Evolutionary conservation across 2,888 invertebrate species (phyloP).

Genomic region (Parascotia fuliginaria): DNA sequence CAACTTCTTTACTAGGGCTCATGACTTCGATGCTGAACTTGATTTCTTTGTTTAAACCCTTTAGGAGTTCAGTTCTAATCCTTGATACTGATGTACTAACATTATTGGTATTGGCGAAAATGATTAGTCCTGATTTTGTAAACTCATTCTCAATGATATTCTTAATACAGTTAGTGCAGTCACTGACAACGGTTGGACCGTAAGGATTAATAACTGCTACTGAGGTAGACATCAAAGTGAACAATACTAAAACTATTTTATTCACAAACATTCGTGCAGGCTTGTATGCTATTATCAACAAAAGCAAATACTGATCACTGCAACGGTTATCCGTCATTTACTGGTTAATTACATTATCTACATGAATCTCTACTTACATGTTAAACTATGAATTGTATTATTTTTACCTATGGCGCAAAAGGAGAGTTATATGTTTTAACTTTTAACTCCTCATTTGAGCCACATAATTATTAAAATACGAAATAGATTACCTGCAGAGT

Average conservation of each 20-base stretch:
- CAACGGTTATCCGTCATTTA: conserved; percentile 17
- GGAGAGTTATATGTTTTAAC: no score
- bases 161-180: conserved; percentile 60
- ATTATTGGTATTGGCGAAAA: conserved; percentile 59
- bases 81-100: conserved; percentile 51
- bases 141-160: conserved; percentile 60
- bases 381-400: neutral
- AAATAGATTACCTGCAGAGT: no score
- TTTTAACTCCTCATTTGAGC: no score
- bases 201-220: conserved; percentile 52
- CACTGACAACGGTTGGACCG: conserved; percentile 61
- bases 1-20: conserved; percentile 47
- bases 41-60: conserved; percentile 49
- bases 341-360: conserved; percentile 42
- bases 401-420: no score
- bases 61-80: conserved; percentile 56
- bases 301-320: conserved; percentile 9
- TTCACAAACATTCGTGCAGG: conserved; percentile 29
- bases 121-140: conserved; percentile 55
- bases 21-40: conserved; percentile 56
- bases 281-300: conserved; percentile 13
- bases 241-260: conserved; percentile 30
- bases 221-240: conserved; percentile 21
- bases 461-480: no score
- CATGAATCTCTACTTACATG: conserved; percentile 39